phyloP scores from a whole-genome alignment of 2,797 vertebrate species.

The Rachycentron canadum region DNA sequence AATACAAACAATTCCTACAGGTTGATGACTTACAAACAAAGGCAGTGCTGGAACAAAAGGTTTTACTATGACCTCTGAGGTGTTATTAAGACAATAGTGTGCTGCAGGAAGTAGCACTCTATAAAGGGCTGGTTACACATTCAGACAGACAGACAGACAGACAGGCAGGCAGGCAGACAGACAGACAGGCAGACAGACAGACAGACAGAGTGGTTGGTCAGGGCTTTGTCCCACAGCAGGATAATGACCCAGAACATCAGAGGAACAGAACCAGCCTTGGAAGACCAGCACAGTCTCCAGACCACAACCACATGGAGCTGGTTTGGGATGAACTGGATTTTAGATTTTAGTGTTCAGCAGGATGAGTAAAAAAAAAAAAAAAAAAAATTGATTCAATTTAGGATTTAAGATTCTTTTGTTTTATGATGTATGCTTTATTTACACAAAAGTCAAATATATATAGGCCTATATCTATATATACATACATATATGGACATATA shows the following conservation, averaged over 20 bases:
- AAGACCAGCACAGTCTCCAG: background rate
- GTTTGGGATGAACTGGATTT: background rate
- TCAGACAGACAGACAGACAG: too few relatives aligned
- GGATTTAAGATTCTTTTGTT: too few relatives aligned
- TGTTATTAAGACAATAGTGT: background rate
- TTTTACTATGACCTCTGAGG: background rate
- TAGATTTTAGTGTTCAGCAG: too few relatives aligned
- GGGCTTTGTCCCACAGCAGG: background rate
- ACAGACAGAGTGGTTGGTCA: background rate
- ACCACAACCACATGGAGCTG: background rate
- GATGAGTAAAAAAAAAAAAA: too few relatives aligned
- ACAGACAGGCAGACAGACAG: too few relatives aligned
- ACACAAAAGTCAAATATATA: background rate
- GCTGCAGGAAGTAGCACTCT: background rate
- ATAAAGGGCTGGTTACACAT: too few relatives aligned
- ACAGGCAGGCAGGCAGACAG: too few relatives aligned
- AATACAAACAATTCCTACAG: too few relatives aligned
- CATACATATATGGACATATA: background rate
- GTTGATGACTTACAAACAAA: background rate
- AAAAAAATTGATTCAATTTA: too few relatives aligned
- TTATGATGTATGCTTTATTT: too few relatives aligned
- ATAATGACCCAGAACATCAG: background rate
- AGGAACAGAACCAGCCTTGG: background rate
- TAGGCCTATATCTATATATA: background rate
- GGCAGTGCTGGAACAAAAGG: background rate